Percentiles rank a stretch among this genome's conserved stretches.
phyloP scores from a whole-genome alignment of 2,113 vertebrate species.

The Scatophagus argus region DNA sequence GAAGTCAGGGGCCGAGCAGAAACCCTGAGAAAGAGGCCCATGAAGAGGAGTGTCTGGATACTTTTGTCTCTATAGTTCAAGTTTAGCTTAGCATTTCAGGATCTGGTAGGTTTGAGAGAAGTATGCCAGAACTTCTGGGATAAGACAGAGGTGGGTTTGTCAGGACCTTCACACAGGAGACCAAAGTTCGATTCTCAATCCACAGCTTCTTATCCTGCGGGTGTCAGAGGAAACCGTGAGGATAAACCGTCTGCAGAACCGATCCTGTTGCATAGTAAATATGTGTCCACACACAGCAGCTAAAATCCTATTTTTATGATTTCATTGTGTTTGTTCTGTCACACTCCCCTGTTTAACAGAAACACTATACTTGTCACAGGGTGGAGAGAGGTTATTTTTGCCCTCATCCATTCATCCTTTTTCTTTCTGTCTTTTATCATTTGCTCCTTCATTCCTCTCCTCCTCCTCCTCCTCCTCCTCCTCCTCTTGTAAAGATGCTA shows the following conservation, averaged over 20 bases:
- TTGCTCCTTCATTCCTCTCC: neutral
- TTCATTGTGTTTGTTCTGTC: neutral
- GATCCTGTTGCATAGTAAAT: no score
- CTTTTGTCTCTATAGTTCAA: no score
- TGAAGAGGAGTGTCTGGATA: no score
- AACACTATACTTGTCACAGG: conserved; percentile 18
- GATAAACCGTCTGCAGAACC: no score
- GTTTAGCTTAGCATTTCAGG: neutral
- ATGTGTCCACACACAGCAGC: neutral
- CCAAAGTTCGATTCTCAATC: no score
- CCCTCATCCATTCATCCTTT: neutral
- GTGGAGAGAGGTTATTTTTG: conserved; percentile 7
- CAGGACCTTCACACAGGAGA: no score
- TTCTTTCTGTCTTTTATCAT: neutral
- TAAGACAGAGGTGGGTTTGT: no score
- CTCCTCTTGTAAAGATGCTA: conserved; percentile 48
- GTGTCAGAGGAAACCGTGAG: no score
- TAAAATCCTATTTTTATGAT: neutral
- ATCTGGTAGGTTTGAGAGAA: neutral
- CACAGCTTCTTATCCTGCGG: no score
- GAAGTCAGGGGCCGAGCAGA: no score
- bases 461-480: conserved; percentile 1
- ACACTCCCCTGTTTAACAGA: neutral
- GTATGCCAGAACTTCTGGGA: no score
- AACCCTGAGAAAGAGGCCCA: no score